These are phyloP conservation scores for Tyto alba DNA, from an alignment of 2,113 vertebrate genomes.

Conservation along the genomic window DNA sequence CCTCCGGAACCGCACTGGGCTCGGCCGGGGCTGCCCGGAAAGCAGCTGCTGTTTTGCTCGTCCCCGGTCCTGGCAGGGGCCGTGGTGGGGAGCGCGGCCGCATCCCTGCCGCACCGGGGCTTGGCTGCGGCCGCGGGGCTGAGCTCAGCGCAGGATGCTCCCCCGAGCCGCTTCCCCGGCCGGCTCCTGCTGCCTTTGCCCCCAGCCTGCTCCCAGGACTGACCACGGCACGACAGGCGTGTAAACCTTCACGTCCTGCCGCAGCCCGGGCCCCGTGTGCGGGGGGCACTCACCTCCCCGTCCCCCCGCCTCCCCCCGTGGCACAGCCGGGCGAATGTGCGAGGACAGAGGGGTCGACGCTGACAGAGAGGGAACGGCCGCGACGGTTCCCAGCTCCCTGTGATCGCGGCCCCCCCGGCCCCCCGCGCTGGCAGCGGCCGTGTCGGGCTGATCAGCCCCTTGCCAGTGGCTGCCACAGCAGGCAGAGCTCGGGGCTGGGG, in stretches of 20 bases:
- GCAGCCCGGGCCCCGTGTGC: accelerated
- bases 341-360: neutral
- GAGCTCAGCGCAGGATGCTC: neutral
- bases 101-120: neutral
- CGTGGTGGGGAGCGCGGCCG: neutral
- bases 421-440: accelerated
- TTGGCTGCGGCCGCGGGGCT: neutral
- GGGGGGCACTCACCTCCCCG: neutral
- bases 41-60: neutral
- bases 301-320: accelerated
- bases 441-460: neutral
- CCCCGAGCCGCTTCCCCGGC: neutral
- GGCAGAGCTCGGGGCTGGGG: neutral
- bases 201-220: neutral
- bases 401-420: neutral
- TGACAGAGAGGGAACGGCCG: neutral
- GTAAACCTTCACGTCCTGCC: accelerated
- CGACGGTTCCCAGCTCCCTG: neutral
- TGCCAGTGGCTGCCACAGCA: neutral
- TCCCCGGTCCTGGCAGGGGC: neutral
- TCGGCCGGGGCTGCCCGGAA: neutral
- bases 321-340: accelerated
- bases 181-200: neutral
- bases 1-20: neutral
- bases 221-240: accelerated